Evolutionary conservation across 2,888 invertebrate species (phyloP).

Genomic region (Euzophera pinguis): DNA sequence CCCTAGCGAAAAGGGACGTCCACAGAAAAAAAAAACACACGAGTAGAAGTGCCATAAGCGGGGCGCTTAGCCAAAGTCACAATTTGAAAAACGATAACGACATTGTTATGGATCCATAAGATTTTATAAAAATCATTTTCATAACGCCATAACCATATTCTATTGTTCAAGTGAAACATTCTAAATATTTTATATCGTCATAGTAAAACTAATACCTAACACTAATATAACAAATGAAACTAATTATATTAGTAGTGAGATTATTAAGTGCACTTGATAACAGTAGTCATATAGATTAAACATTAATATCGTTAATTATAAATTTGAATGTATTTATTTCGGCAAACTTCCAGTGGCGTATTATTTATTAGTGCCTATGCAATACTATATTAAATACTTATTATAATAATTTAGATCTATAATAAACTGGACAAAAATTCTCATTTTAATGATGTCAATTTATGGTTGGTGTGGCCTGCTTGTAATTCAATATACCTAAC

Average conservation of each 20-base stretch:
- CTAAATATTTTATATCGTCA: slow-evolving; percentile 19
- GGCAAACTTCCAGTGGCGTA: slow-evolving; percentile 25
- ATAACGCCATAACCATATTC: too few relatives aligned
- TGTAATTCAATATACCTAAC: not conserved
- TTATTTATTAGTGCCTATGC: slow-evolving; percentile 21
- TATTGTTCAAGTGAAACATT: slow-evolving; percentile 23
- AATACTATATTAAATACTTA: slow-evolving; percentile 13
- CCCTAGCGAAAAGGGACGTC: too few relatives aligned
- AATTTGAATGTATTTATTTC: slow-evolving; percentile 49
- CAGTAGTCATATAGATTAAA: slow-evolving; percentile 40
- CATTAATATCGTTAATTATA: slow-evolving; percentile 37
- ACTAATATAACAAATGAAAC: slow-evolving; percentile 43
- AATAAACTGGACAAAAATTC: too few relatives aligned
- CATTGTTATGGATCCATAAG: too few relatives aligned
- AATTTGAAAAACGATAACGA: too few relatives aligned
- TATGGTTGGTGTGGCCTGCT: not conserved
- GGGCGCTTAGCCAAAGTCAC: too few relatives aligned
- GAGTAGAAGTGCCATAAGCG: too few relatives aligned
- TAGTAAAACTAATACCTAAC: slow-evolving; percentile 37
- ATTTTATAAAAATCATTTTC: too few relatives aligned
- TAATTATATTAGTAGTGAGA: slow-evolving; percentile 55
- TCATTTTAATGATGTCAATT: too few relatives aligned
- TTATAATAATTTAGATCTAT: not conserved
- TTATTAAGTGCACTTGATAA: slow-evolving; percentile 74
- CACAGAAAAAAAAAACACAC: too few relatives aligned